phyloP scores from a whole-genome alignment of 35 echinoderm and acorn worm species.

The Nesometra sesokonis region DNA sequence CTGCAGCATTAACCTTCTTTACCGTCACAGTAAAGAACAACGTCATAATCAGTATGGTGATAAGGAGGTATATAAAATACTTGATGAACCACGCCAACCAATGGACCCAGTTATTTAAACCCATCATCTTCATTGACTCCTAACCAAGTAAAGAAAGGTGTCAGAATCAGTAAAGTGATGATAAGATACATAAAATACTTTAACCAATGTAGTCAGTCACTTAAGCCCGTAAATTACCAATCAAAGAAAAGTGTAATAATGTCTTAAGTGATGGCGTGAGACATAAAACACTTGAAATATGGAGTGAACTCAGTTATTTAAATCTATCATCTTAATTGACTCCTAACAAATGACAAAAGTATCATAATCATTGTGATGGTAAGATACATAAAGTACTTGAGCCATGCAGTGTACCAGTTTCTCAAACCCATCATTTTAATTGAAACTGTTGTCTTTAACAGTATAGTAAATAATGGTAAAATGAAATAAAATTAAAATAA shows the following conservation, averaged over 20 bases:
- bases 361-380: too few relatives aligned
- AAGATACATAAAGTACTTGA: too few relatives aligned
- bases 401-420: conserved; percentile 95
- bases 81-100: conserved; percentile 89
- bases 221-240: too few relatives aligned
- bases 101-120: conserved; percentile 88
- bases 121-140: conserved; percentile 99
- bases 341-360: conserved; percentile 26
- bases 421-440: conserved; percentile 97
- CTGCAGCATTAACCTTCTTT: conserved; percentile 42
- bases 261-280: conserved; percentile 48
- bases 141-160: background rate
- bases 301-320: conserved; percentile 94
- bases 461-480: too few relatives aligned
- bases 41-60: conserved; percentile 65
- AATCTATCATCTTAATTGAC: conserved; percentile 97
- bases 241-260: conserved; percentile 74
- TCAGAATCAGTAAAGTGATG: too few relatives aligned
- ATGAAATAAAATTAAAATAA: too few relatives aligned
- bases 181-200: too few relatives aligned
- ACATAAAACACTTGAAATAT: conserved; percentile 60
- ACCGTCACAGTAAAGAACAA: conserved; percentile 55
- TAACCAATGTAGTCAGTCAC: too few relatives aligned
- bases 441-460: too few relatives aligned
- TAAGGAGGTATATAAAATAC: conserved; percentile 52